Conservation (phyloP, 2,888 invertebrate species). For the Acanthoscelides obtectus region DNA sequence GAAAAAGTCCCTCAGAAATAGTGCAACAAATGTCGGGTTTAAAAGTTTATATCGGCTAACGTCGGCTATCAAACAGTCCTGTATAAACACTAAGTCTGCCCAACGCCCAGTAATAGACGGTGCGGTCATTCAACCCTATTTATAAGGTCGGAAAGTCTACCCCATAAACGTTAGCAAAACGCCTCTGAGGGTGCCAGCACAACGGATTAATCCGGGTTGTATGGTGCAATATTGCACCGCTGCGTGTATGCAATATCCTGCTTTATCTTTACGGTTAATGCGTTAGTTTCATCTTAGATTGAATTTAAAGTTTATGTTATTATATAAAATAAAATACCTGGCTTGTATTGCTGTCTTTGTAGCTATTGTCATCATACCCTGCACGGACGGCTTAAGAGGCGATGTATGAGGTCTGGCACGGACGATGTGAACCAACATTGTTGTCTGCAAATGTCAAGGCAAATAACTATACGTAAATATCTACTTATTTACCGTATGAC, state of each 20-base stretch:
- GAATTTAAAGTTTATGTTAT: background rate
- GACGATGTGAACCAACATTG: too few species aligned
- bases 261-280: background rate
- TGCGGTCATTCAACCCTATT: background rate
- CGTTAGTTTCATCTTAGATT: background rate
- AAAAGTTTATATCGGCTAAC: too few species aligned
- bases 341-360: background rate
- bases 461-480: too few species aligned
- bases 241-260: background rate
- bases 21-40: too few species aligned
- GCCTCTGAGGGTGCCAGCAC: background rate
- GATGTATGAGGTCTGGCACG: too few species aligned
- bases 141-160: background rate
- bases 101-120: too few species aligned
- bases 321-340: background rate
- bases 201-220: background rate
- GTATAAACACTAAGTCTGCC: too few species aligned
- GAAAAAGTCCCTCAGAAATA: too few species aligned
- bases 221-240: background rate
- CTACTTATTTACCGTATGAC: too few species aligned
- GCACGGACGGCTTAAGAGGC: too few species aligned
- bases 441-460: too few species aligned
- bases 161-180: background rate
- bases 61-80: too few species aligned
- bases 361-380: background rate